Conservation (phyloP, 2,797 vertebrate species). For the Helarctos malayanus region DNA sequence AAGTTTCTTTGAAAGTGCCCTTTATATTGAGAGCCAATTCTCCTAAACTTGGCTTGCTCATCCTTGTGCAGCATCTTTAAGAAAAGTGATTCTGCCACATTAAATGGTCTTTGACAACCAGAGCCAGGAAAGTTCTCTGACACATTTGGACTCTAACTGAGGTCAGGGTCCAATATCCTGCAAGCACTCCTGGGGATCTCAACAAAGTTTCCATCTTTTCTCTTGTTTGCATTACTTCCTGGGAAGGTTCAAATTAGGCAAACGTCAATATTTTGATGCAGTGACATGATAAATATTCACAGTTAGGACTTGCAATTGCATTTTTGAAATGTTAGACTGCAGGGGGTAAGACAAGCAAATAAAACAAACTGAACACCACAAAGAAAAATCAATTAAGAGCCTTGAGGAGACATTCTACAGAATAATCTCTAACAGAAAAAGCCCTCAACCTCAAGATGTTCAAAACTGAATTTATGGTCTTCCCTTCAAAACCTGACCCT, state of each 20-base stretch:
- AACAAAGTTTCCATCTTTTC: slow-evolving; percentile 82
- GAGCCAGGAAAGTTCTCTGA: slow-evolving; percentile 80
- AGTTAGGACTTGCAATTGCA: slow-evolving; percentile 66
- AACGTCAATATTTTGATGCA: slow-evolving; percentile 82
- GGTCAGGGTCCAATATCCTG: slow-evolving; percentile 81
- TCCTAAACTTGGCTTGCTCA: neutral
- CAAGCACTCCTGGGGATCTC: slow-evolving; percentile 67
- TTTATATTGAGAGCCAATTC: neutral
- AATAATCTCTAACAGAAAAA: slow-evolving; percentile 33
- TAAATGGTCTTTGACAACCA: slow-evolving; percentile 56
- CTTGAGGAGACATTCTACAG: neutral
- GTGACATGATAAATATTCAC: slow-evolving; percentile 62
- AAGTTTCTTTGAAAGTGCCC: slow-evolving; percentile 13
- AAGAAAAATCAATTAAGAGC: neutral
- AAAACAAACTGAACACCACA: slow-evolving; percentile 23
- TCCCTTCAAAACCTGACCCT: neutral
- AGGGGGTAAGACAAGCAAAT: slow-evolving; percentile 59
- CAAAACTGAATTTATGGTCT: neutral
- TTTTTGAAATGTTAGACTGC: slow-evolving; percentile 74
- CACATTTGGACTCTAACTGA: slow-evolving; percentile 79
- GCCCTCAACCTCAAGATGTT: neutral
- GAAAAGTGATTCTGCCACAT: slow-evolving; percentile 9
- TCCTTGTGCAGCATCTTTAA: neutral
- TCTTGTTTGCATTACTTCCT: slow-evolving; percentile 83
- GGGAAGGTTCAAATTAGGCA: slow-evolving; percentile 76